phyloP scores from a whole-genome alignment of 2,113 vertebrate genomes.

The Corythornis vintsioides region DNA sequence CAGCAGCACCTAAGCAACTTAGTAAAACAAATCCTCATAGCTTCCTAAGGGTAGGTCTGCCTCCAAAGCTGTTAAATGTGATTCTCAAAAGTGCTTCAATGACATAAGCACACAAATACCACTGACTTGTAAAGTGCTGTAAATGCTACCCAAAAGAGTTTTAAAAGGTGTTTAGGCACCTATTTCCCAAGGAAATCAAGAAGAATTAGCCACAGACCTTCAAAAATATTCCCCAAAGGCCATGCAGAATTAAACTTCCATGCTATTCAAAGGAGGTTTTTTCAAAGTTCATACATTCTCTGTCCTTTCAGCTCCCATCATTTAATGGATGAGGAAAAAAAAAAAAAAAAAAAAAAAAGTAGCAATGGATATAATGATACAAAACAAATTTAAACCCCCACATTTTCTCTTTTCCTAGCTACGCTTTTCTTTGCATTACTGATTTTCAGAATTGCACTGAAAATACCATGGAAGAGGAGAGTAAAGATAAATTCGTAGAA shows the following conservation, averaged over 20 bases:
- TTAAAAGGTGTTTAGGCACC: conserved; percentile 18
- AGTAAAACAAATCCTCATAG: neutral
- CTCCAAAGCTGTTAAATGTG: neutral
- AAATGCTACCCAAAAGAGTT: conserved; percentile 20
- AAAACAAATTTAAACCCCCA: fast-evolving
- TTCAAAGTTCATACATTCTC: neutral
- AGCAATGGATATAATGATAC: neutral
- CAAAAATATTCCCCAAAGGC: neutral
- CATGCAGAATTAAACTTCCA: neutral
- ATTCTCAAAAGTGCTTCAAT: neutral
- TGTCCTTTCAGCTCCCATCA: neutral
- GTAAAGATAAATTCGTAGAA: neutral
- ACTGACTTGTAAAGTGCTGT: neutral
- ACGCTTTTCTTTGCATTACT: neutral
- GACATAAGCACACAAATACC: neutral
- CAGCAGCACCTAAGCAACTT: neutral
- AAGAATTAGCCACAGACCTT: neutral
- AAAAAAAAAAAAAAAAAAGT: neutral
- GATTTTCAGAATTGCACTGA: neutral
- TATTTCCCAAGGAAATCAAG: conserved; percentile 35
- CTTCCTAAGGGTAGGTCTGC: neutral
- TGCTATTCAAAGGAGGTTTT: neutral
- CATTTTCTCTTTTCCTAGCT: neutral
- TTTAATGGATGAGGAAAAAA: neutral
- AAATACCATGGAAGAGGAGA: neutral